Evolutionary conservation across 2,888 invertebrate genomes (phyloP), one percentile per base, ranked within the genome.

Genomic region (Harpalus rufipes): DNA sequence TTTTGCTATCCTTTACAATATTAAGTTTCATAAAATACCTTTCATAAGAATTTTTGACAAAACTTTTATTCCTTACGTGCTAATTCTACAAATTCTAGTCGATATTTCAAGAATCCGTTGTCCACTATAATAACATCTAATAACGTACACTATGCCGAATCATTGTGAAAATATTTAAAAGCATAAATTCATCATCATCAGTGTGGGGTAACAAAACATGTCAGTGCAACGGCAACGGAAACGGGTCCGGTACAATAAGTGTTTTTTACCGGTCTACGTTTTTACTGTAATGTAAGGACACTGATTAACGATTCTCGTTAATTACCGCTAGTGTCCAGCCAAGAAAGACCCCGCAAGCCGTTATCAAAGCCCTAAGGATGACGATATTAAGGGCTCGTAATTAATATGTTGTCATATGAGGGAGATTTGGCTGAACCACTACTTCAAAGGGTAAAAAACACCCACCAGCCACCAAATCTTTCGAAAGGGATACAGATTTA

Each of bases 261-360:
- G 74, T 56, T 83, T 83, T 83, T 83, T 83, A 83, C 83, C 74
- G 83, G 83, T 72, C 7, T 56, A 68, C 74, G 82, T 83, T 83
- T 83, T 83, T 83, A 83, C 61, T 41, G 72, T 59, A 83, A 41
- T 84, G 78, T 65, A 79, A 84, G 78, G 84, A 79, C 84, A 79
- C 84, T 89, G 89, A 89, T 89, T 89, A 89, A 89, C 89, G 89
- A 89, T 88, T 86, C 86, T 87, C 88, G 89, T 88, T 89, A 88
- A 89, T 89, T 89, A 89, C 88, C 88, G 88, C 88, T 88, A 88
- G 86, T 88, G 89, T 89, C 89, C 89, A 80, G 84, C 39, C 78
- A 74, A 78, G 76, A 61, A 74, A 81, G 81, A 65, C 63, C 78
- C 32, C 32, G 32, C 74, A 61, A 74, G 56, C 58, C 76, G 83